phyloP scores from a whole-genome alignment of 1,140 invertebrate genomes.

The Drosophila eugracilis region DNA sequence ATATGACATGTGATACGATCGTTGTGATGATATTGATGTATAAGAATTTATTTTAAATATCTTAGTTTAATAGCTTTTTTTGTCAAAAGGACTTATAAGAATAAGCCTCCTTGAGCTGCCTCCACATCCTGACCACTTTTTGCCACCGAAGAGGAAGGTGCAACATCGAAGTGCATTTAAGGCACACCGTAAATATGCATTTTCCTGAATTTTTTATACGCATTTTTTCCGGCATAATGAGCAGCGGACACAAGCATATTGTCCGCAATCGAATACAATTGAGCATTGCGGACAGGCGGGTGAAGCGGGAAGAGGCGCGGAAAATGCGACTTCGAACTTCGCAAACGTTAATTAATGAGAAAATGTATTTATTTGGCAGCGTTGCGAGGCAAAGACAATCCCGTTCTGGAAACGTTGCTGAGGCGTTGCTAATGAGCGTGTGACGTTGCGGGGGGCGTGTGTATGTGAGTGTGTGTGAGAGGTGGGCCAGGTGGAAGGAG shows the following conservation, averaged over 20 bases:
- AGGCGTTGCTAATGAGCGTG: conserved; percentile 68
- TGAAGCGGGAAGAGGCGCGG: conserved; percentile 4
- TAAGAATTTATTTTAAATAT: not conserved
- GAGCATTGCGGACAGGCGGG: conserved; percentile 16
- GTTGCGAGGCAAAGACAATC: conserved; percentile 36
- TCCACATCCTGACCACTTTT: not conserved
- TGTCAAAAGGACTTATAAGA: no score
- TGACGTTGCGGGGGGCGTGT: conserved; percentile 5
- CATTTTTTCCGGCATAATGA: conserved; percentile 69
- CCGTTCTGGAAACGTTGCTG: conserved; percentile 22
- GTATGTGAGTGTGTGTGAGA: conserved; percentile 3
- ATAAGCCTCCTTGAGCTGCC: not conserved
- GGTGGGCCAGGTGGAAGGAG: conserved; percentile 2
- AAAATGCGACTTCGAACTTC: conserved; percentile 55
- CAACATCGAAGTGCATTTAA: conserved; percentile 21
- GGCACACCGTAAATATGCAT: conserved; percentile 46
- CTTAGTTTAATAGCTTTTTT: not conserved
- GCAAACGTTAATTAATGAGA: conserved; percentile 76
- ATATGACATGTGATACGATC: not conserved
- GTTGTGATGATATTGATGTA: no score
- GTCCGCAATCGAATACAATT: conserved; percentile 65
- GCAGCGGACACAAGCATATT: conserved; percentile 50
- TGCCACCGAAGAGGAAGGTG: not conserved
- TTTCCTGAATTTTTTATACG: conserved; percentile 15
- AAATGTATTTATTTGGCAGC: conserved; percentile 71